These are phyloP conservation scores for Calliopsis andreniformis DNA, from an alignment of 1,140 invertebrate species.

Conservation along the genomic window DNA sequence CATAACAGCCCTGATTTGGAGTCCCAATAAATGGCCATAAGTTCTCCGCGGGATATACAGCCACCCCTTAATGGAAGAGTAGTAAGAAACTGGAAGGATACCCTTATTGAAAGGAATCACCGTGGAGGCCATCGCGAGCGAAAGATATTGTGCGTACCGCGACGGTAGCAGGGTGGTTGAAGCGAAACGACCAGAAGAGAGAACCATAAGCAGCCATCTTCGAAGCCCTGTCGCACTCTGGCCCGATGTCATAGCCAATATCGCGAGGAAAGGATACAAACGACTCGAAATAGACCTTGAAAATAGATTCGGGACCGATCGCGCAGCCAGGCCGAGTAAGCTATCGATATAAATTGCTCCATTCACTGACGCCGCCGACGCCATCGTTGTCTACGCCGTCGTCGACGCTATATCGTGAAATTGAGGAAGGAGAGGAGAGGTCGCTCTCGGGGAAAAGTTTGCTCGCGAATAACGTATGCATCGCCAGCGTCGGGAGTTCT, in stretches of 20 bases:
- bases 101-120: slow-evolving; percentile 49
- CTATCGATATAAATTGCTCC: slow-evolving; percentile 65
- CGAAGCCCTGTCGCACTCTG: slow-evolving; percentile 34
- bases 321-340: slow-evolving; percentile 50
- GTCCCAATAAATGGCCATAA: slow-evolving; percentile 31
- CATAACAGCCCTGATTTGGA: slow-evolving; percentile 27
- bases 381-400: slow-evolving; percentile 8
- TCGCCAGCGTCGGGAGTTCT: not conserved
- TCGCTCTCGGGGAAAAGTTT: slow-evolving; percentile 49
- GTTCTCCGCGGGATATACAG: slow-evolving; percentile 30
- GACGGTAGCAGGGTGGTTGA: slow-evolving; percentile 17
- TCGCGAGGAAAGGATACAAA: slow-evolving; percentile 60
- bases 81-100: slow-evolving; percentile 50
- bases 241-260: slow-evolving; percentile 54
- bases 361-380: slow-evolving; percentile 32
- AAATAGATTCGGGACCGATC: slow-evolving; percentile 64
- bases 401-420: slow-evolving; percentile 11
- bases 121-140: slow-evolving; percentile 16
- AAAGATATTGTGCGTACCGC: slow-evolving; percentile 43
- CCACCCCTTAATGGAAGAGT: slow-evolving; percentile 31
- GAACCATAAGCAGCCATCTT: slow-evolving; percentile 53
- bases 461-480: slow-evolving; percentile 40
- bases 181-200: slow-evolving; percentile 46
- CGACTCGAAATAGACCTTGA: slow-evolving; percentile 64
- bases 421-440: not conserved